These are phyloP conservation scores for Dorcus parallelipipedus DNA, from an alignment of 2,888 invertebrate genomes.

Conservation along the genomic window DNA sequence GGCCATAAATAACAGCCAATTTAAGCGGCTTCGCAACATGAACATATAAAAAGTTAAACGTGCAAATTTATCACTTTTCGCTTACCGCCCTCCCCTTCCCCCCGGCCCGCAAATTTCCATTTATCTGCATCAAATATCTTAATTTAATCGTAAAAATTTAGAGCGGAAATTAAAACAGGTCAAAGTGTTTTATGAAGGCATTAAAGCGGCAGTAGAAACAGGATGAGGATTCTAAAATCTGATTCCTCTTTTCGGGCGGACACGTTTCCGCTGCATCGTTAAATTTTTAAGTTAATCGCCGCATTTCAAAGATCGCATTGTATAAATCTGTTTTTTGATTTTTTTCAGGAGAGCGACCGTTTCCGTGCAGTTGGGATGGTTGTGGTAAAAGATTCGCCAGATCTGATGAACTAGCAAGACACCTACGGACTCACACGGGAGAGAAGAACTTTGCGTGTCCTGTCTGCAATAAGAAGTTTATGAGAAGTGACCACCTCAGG, in stretches of 20 bases:
- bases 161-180: neutral
- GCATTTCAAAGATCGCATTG: neutral
- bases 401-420: slow-evolving; percentile 62
- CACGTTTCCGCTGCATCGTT: too few relatives aligned
- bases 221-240: too few relatives aligned
- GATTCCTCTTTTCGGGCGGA: too few relatives aligned
- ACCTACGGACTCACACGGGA: slow-evolving; percentile 62
- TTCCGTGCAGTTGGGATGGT: slow-evolving; percentile 60
- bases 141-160: slow-evolving; percentile 1
- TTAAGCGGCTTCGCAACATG: too few relatives aligned
- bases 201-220: too few relatives aligned
- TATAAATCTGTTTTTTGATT: neutral
- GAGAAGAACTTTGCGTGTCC: slow-evolving; percentile 64
- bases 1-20: too few relatives aligned
- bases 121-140: neutral
- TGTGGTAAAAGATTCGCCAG: slow-evolving; percentile 63
- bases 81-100: neutral
- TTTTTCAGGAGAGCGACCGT: slow-evolving; percentile 60
- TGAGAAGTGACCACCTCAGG: slow-evolving; percentile 64
- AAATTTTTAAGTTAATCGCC: neutral
- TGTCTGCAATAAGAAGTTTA: slow-evolving; percentile 61
- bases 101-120: neutral
- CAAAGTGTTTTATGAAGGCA: too few relatives aligned
- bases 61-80: too few relatives aligned
- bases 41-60: too few relatives aligned